Percentiles rank a stretch among this genome's conserved stretches.
These are phyloP conservation scores for Pseudomyrmex sp. DNA, from an alignment of 1,140 invertebrate species.

Conservation along the genomic window DNA sequence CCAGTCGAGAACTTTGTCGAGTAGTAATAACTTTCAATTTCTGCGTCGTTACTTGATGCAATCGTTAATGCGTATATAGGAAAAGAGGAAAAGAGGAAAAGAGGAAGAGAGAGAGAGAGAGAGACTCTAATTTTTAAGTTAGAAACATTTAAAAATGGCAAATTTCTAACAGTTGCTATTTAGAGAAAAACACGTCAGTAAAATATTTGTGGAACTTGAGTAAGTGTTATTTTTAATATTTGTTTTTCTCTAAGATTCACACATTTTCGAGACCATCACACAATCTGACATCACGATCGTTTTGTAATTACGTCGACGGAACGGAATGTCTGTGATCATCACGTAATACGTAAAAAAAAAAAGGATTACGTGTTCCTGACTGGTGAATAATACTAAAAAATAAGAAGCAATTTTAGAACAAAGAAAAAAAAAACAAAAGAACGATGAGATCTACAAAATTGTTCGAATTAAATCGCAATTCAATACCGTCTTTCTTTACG, in stretches of 20 bases:
- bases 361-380: slow-evolving; percentile 2
- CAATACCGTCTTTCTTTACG: background rate
- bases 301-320: slow-evolving; percentile 66
- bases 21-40: slow-evolving; percentile 64
- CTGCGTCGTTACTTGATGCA: slow-evolving; percentile 60
- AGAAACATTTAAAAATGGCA: background rate
- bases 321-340: slow-evolving; percentile 63
- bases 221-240: background rate
- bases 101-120: no score
- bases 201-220: background rate
- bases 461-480: background rate
- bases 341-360: slow-evolving; percentile 30
- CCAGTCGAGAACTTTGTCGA: slow-evolving; percentile 34
- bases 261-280: no score
- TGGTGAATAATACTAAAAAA: slow-evolving; percentile 26
- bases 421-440: background rate
- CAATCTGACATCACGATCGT: slow-evolving; percentile 32
- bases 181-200: background rate
- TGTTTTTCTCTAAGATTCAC: no score
- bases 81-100: background rate
- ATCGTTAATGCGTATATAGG: slow-evolving; percentile 23
- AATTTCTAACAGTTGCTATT: background rate
- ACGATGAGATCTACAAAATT: background rate
- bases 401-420: background rate
- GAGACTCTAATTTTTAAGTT: background rate